These are phyloP conservation scores for Anser cygnoides DNA, from an alignment of 2,113 vertebrate species.

Conservation along the genomic window DNA sequence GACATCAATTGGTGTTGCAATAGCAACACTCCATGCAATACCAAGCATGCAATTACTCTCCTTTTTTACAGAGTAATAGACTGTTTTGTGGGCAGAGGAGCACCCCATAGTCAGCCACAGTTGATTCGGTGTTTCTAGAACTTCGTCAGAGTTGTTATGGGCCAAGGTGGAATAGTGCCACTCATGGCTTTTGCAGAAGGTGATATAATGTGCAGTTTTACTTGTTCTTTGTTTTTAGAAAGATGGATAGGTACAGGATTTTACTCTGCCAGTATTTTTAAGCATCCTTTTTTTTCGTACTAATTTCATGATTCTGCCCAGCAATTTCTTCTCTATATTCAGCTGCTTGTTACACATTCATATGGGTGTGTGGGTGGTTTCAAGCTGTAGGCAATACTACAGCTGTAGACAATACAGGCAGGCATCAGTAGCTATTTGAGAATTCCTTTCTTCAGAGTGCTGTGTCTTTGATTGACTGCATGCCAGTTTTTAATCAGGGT, in stretches of 20 bases:
- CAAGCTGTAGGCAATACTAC: not conserved
- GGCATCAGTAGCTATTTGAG: not conserved
- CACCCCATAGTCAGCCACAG: not conserved
- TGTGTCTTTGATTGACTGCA: not conserved
- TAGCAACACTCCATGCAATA: not conserved
- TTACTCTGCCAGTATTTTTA: not conserved
- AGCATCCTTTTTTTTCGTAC: not conserved
- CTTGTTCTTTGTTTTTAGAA: not conserved
- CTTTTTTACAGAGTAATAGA: not conserved
- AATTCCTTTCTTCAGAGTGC: not conserved
- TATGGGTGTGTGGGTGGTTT: not conserved
- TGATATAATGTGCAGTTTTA: accelerated
- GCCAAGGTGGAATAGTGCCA: not conserved
- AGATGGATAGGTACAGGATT: not conserved
- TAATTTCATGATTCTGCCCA: not conserved
- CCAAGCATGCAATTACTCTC: not conserved
- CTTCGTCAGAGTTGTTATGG: not conserved
- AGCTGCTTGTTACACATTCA: not conserved
- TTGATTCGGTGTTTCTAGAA: not conserved
- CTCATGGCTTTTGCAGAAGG: not conserved
- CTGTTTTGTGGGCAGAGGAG: not conserved
- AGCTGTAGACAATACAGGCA: not conserved
- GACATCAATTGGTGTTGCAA: not conserved
- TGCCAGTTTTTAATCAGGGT: not conserved
- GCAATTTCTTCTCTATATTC: not conserved